Percentiles rank a stretch among this genome's conserved stretches.
These are phyloP conservation scores for Rhagium mordax DNA, from an alignment of 2,888 invertebrate genomes.

Conservation along the genomic window DNA sequence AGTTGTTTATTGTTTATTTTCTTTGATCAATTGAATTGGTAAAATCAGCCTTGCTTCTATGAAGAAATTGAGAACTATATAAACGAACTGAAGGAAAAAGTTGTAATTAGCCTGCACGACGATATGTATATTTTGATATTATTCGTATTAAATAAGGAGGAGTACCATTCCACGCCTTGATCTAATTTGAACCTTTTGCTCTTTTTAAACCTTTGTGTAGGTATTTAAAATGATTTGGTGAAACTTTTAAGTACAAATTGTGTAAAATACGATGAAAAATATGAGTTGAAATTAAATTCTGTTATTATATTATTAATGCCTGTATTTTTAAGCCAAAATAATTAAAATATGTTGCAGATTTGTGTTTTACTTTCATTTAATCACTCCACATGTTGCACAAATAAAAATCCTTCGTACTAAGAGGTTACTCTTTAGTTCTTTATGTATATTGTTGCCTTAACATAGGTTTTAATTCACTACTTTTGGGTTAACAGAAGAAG, in stretches of 20 bases:
- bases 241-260: constrained; percentile 29
- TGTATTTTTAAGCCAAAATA: constrained; percentile 29
- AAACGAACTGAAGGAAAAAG: background rate
- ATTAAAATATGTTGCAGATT: constrained; percentile 30
- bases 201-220: constrained; percentile 1
- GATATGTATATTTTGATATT: too few species aligned
- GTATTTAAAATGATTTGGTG: background rate
- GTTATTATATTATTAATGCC: constrained; percentile 31
- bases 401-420: too few species aligned
- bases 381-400: too few species aligned
- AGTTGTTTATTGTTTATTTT: background rate
- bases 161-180: background rate
- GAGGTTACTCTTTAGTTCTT: too few species aligned
- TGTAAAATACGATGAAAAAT: constrained; percentile 21
- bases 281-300: constrained; percentile 31
- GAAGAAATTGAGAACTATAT: background rate
- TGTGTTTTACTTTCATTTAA: constrained; percentile 1
- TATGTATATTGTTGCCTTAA: too few species aligned
- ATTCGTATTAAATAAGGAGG: too few species aligned
- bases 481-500: too few species aligned
- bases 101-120: background rate
- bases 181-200: background rate
- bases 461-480: too few species aligned
- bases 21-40: background rate
- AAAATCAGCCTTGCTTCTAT: background rate